phyloP scores from a whole-genome alignment of 1,140 invertebrate species.

The Bombus cullumanus region DNA sequence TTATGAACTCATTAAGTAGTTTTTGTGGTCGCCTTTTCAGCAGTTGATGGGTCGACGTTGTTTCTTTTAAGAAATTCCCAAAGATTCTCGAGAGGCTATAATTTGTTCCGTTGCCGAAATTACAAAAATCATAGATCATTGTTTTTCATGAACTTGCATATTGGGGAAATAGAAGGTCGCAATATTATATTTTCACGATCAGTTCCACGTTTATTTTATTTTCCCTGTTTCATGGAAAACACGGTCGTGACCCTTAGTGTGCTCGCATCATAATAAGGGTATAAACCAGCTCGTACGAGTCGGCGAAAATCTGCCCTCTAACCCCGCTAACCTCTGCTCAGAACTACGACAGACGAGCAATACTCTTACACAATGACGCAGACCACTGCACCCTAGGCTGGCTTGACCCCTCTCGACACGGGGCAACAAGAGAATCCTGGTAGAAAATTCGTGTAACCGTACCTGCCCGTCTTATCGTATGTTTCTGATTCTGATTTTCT shows the following conservation, averaged over 20 bases:
- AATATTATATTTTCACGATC: not conserved
- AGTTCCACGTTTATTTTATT: not conserved
- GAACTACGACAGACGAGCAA: constrained; percentile 67
- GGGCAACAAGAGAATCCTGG: constrained; percentile 57
- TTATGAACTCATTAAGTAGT: constrained; percentile 41
- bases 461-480: constrained; percentile 28
- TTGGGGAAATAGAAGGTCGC: not conserved
- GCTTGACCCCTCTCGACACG: constrained; percentile 43
- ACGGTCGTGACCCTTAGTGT: constrained; percentile 24
- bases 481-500: not conserved
- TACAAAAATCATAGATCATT: not conserved
- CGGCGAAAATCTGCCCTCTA: constrained; percentile 64
- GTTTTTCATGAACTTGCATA: not conserved
- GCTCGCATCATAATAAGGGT: constrained; percentile 65
- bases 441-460: constrained; percentile 53
- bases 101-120: not conserved
- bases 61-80: too few species aligned
- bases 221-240: constrained; percentile 24
- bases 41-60: not conserved
- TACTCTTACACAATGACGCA: constrained; percentile 73
- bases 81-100: not conserved
- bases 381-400: constrained; percentile 63
- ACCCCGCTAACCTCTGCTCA: constrained; percentile 66
- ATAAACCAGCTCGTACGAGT: constrained; percentile 59
- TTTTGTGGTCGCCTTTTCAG: not conserved